Evolutionary conservation across 2,888 invertebrate genomes (phyloP).

Genomic region (Caenorhabditis sp.): DNA sequence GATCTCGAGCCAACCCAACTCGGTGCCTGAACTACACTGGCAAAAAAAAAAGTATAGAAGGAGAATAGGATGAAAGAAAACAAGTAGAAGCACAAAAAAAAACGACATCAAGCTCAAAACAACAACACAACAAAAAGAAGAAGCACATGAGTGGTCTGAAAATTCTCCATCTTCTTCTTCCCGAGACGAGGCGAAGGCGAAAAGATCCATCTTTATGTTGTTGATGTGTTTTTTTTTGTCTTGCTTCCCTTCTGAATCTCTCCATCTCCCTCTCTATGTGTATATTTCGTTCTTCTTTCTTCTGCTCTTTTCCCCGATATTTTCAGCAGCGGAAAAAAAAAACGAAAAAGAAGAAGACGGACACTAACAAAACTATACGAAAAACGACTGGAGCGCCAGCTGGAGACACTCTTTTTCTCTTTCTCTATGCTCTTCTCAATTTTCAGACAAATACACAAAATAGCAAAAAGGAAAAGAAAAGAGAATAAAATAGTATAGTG

Average conservation of each 20-base stretch:
- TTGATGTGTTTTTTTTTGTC: constrained; percentile 4
- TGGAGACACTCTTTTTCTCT: background rate
- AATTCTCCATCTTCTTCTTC: no score
- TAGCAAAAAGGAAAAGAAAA: constrained; percentile 2
- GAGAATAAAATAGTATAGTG: background rate
- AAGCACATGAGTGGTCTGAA: background rate
- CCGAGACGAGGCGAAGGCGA: no score
- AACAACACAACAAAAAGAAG: background rate
- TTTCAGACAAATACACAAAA: constrained; percentile 6
- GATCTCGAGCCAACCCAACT: background rate
- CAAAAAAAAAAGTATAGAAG: background rate
- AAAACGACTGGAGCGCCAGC: constrained; percentile 20
- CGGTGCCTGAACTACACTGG: background rate
- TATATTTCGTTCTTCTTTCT: constrained; percentile 15
- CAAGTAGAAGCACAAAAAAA: background rate
- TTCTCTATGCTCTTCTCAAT: constrained; percentile 15
- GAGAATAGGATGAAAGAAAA: background rate
- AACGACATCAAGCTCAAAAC: background rate
- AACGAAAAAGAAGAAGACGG: constrained; percentile 12
- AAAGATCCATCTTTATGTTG: no score
- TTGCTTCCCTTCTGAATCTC: constrained; percentile 10
- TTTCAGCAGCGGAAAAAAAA: background rate
- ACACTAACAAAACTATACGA: constrained; percentile 47
- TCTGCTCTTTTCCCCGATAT: constrained; percentile 15
- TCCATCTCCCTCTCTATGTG: constrained; percentile 14